These are phyloP conservation scores for Molossus molossus DNA, from an alignment of 2,797 vertebrate species.

Conservation along the genomic window DNA sequence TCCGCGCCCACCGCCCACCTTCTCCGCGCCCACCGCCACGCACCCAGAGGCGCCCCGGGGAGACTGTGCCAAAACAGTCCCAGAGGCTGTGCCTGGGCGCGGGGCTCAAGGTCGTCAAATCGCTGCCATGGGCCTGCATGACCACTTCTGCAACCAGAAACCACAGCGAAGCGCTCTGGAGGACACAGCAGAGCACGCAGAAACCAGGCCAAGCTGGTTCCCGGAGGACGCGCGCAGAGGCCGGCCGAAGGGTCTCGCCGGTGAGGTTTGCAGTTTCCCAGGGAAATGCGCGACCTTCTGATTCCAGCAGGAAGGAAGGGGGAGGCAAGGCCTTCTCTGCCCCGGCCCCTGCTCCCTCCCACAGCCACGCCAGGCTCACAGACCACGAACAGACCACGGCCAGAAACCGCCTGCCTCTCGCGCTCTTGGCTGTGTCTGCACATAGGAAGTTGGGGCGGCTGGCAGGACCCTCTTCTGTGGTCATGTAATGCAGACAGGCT, in stretches of 20 bases:
- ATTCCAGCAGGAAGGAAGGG: not conserved
- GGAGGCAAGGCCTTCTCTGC: not conserved
- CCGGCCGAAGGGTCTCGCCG: no score
- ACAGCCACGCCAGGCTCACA: accelerated
- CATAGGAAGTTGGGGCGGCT: not conserved
- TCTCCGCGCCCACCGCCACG: not conserved
- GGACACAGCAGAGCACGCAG: not conserved
- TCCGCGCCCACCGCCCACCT: not conserved
- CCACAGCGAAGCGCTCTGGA: not conserved
- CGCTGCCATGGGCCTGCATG: accelerated
- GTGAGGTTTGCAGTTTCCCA: not conserved
- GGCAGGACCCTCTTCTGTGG: slow-evolving; percentile 71
- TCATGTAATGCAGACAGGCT: slow-evolving; percentile 80
- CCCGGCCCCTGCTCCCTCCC: not conserved
- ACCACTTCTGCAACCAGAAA: not conserved
- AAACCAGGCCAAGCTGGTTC: not conserved
- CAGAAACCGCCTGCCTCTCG: not conserved
- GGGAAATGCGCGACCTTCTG: not conserved
- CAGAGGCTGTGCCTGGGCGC: not conserved
- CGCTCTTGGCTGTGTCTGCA: no score
- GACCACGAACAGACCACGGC: not conserved
- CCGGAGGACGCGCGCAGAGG: not conserved
- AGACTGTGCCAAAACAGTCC: not conserved
- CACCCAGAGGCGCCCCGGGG: not conserved
- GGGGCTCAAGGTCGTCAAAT: not conserved